A percentile compares a stretch with the other conserved stretches of the same genome.
phyloP scores from a whole-genome alignment of 2,888 invertebrate genomes.

The Hirtodrosophila cameraria region DNA sequence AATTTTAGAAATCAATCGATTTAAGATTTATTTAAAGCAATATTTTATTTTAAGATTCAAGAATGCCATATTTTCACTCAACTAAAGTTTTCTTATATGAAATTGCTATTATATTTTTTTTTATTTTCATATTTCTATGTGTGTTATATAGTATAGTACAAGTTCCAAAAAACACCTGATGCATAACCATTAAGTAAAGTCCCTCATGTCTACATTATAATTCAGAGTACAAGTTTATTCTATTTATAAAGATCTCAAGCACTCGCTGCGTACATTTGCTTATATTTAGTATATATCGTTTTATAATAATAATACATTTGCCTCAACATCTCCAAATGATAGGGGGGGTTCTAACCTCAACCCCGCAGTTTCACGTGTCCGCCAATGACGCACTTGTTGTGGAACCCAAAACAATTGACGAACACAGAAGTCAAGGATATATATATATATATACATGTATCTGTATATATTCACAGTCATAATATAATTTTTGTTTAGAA shows the following conservation, averaged over 20 bases:
- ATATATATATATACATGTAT: not conserved
- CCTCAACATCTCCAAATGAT: slow-evolving; percentile 20
- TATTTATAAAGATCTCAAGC: slow-evolving; percentile 33
- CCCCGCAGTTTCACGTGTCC: slow-evolving; percentile 29
- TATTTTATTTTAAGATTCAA: too few species aligned
- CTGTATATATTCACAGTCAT: slow-evolving; percentile 2
- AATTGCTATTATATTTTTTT: not conserved
- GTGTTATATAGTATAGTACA: too few species aligned
- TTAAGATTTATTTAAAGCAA: too few species aligned
- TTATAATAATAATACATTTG: slow-evolving; percentile 3
- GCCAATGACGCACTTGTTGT: slow-evolving; percentile 40
- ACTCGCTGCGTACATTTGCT: slow-evolving; percentile 16
- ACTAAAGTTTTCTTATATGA: not conserved
- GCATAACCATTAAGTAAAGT: not conserved
- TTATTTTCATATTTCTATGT: too few species aligned
- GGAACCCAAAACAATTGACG: slow-evolving; percentile 44
- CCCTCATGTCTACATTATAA: slow-evolving; percentile 7
- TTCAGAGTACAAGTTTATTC: slow-evolving; percentile 20
- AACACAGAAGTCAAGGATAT: slow-evolving; percentile 16
- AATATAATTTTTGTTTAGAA: slow-evolving; percentile 5
- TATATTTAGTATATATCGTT: slow-evolving; percentile 2
- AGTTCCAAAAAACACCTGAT: slow-evolving; percentile 9
- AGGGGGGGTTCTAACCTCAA: slow-evolving; percentile 18
- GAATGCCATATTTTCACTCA: not conserved
- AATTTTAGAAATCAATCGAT: too few species aligned